Conservation (phyloP, 2,113 vertebrate genomes). For the Puffinus mauretanicus region DNA sequence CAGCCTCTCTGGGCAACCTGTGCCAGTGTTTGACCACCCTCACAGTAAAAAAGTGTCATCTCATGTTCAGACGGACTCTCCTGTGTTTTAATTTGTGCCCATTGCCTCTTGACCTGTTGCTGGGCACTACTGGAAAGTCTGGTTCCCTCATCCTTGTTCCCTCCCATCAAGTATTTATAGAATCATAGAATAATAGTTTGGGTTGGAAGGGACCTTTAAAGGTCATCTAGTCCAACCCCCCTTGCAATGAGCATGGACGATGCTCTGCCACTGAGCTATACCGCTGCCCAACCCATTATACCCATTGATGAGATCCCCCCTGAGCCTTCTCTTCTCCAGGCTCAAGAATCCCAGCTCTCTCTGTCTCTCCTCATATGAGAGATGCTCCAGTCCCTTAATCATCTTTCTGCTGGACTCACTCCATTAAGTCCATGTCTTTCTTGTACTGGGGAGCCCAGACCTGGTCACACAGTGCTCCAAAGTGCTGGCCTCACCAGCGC, state of each 20-base stretch:
- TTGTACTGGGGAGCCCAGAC: background rate
- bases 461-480: background rate
- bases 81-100: background rate
- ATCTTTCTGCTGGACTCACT: background rate
- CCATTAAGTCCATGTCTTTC: background rate
- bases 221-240: background rate
- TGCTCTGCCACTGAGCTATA: background rate
- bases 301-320: background rate
- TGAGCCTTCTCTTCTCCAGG: background rate
- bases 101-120: background rate
- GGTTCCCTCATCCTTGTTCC: background rate
- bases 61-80: background rate
- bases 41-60: background rate
- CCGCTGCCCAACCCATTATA: fast-evolving
- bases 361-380: background rate
- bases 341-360: background rate
- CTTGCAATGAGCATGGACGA: background rate
- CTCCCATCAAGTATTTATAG: background rate
- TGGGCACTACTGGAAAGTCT: background rate
- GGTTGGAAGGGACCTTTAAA: background rate
- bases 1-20: background rate
- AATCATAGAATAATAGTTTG: background rate
- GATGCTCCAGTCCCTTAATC: background rate
- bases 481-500: background rate
- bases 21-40: background rate